These are phyloP conservation scores for Macropus fuliginosus DNA, from an alignment of 2,797 vertebrate genomes.

Conservation along the genomic window DNA sequence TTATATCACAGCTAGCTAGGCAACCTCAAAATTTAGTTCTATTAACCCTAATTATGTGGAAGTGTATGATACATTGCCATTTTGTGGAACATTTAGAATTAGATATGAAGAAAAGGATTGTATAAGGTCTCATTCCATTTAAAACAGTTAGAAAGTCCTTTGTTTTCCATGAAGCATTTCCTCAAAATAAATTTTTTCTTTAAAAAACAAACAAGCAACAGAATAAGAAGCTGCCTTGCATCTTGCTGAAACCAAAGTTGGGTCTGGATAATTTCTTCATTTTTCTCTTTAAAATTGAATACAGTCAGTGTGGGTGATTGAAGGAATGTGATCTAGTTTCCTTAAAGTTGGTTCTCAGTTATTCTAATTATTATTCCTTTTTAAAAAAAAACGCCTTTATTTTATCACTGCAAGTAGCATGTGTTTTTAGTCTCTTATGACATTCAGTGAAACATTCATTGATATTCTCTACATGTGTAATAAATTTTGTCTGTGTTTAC, in stretches of 20 bases:
- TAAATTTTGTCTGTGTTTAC: constrained; percentile 13
- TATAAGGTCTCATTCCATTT: not conserved
- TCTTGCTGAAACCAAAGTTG: not conserved
- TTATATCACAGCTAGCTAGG: not conserved
- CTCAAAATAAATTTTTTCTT: not conserved
- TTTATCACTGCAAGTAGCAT: not conserved
- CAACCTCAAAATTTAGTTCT: not conserved
- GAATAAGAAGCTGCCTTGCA: fast-evolving
- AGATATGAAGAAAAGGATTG: not conserved
- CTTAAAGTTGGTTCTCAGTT: not conserved
- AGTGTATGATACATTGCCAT: not conserved
- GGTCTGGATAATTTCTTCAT: not conserved
- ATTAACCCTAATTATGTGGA: not conserved
- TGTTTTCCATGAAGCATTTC: not conserved
- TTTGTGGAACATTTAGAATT: not conserved
- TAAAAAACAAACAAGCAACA: not conserved
- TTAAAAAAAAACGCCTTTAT: not conserved
- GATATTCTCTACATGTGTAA: not conserved
- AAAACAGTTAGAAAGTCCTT: not conserved
- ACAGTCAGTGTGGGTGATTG: not conserved
- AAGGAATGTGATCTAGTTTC: not conserved
- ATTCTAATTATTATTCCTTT: not conserved
- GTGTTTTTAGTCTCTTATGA: not conserved
- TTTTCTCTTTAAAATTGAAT: not conserved
- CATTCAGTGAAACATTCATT: not conserved